A percentile compares a stretch with the other conserved stretches of the same genome.
Evolutionary conservation across 1,140 invertebrate genomes (phyloP).

Genomic region (Drosophila insularis): DNA sequence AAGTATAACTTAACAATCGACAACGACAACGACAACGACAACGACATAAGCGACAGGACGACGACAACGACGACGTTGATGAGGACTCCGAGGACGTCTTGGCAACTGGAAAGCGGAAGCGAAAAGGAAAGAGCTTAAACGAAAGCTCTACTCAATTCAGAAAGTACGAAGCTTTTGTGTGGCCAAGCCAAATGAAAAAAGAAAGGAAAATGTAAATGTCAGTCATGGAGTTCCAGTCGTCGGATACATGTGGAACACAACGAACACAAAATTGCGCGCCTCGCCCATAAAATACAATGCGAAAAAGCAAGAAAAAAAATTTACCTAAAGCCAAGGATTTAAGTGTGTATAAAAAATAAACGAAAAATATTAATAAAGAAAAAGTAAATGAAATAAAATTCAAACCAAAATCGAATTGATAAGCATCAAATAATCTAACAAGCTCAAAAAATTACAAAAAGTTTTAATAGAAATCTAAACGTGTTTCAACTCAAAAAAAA

Average conservation of each 20-base stretch:
- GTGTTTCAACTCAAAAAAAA: not conserved
- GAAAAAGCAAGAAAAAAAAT: slow-evolving; percentile 59
- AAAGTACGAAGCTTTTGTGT: slow-evolving; percentile 30
- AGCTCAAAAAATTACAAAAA: not conserved
- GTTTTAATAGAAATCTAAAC: not conserved
- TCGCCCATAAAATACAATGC: slow-evolving; percentile 62
- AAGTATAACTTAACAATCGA: slow-evolving; percentile 14
- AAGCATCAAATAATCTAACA: not conserved
- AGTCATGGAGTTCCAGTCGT: slow-evolving; percentile 82
- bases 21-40: not conserved
- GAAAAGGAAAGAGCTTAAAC: slow-evolving; percentile 27
- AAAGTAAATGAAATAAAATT: not conserved
- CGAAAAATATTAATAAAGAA: not conserved
- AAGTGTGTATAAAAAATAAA: slow-evolving; percentile 19
- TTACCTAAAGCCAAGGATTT: slow-evolving; percentile 13
- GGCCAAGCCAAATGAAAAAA: slow-evolving; percentile 25
- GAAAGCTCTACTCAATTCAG: slow-evolving; percentile 30
- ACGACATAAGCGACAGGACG: not conserved
- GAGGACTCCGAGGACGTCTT: slow-evolving; percentile 15
- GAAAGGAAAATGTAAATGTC: slow-evolving; percentile 51
- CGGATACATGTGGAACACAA: slow-evolving; percentile 82
- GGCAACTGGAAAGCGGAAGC: slow-evolving; percentile 53
- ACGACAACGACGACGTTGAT: not conserved
- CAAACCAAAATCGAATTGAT: not conserved
- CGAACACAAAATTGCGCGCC: slow-evolving; percentile 61